Conservation (phyloP, 2,113 vertebrate genomes). For the Suncus etruscus region DNA sequence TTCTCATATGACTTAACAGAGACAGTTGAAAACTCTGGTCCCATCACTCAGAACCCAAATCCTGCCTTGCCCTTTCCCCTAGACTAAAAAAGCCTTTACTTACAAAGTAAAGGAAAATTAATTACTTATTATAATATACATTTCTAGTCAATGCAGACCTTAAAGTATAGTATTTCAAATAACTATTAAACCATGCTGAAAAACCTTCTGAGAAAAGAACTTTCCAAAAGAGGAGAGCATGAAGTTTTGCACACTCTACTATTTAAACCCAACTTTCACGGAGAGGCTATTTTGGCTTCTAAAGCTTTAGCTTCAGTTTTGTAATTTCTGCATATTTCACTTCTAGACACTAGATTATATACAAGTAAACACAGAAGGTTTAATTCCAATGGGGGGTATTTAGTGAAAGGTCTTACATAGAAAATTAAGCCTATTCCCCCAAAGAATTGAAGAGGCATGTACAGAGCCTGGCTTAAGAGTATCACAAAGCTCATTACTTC, state of each 20-base stretch:
- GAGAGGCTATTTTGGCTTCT: neutral
- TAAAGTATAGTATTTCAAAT: slow-evolving; percentile 82
- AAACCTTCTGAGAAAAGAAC: slow-evolving; percentile 77
- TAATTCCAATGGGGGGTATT: neutral
- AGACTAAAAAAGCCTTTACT: slow-evolving; percentile 83
- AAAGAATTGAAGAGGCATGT: neutral
- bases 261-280: neutral
- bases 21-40: neutral
- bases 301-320: neutral
- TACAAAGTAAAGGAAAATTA: slow-evolving; percentile 69
- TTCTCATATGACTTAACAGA: slow-evolving; percentile 3
- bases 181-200: slow-evolving; percentile 78
- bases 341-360: neutral
- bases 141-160: slow-evolving; percentile 75
- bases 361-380: neutral
- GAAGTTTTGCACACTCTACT: neutral
- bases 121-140: slow-evolving; percentile 82
- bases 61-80: slow-evolving; percentile 79
- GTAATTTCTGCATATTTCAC: neutral
- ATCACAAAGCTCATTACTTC: neutral
- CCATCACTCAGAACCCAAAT: slow-evolving; percentile 74
- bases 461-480: neutral
- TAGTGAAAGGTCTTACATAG: neutral
- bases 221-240: slow-evolving; percentile 74
- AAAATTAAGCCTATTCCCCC: neutral